Base-by-base conservation (phyloP, 2,797 vertebrate genomes). In the Spinus pinus region DNA sequence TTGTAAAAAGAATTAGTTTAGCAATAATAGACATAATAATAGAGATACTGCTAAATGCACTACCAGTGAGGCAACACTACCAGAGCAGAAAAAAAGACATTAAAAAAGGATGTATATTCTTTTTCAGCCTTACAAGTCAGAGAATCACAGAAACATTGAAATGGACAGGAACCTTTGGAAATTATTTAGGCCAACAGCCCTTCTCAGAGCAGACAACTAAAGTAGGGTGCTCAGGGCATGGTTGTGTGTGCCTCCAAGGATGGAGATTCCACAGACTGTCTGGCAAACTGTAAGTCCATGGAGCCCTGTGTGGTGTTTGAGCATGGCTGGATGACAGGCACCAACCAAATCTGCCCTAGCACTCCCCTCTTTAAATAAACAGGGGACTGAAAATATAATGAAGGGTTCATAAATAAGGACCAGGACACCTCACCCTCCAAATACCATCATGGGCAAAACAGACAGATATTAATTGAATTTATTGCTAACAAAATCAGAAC, bases 1-100 rank as follows among this genome's bases (percentile, higher is more conserved):
- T 77, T 71, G 11, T 14, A 58, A 77, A 77, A 65, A 65, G 41
- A 81, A 91, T 70, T 86, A 77, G 81, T 81, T 69, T 75, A 71
- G 83, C 65, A 86, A 75, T 71, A 77, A 86, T 42, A 71, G 58
- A 60, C 71, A 49, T 60, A 54, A 86, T 71, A 81, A 65, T 25
- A 42, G 6, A 81, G 83, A 60, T 35, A 20, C 31, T 77, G 46
- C 65, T 81, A 77, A 91, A 81, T 42, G 71, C 31, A 44, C 14
- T 33, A 8, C 24, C 54, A 73, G 47, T 3, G 16, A n/a, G 31
- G 47, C 41, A 53, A 12, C 23, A 65, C 41, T 42, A n/a, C 20
- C 67, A 85, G 41, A 54, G 81, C 17, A 79, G 31, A 16, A 70
- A 86, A 70, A 86, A 19, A 47, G 10, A 22, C 17, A 25, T 12